Evolutionary conservation across 2,888 invertebrate genomes (phyloP).

Genomic region (Drosophila nigricruria): DNA sequence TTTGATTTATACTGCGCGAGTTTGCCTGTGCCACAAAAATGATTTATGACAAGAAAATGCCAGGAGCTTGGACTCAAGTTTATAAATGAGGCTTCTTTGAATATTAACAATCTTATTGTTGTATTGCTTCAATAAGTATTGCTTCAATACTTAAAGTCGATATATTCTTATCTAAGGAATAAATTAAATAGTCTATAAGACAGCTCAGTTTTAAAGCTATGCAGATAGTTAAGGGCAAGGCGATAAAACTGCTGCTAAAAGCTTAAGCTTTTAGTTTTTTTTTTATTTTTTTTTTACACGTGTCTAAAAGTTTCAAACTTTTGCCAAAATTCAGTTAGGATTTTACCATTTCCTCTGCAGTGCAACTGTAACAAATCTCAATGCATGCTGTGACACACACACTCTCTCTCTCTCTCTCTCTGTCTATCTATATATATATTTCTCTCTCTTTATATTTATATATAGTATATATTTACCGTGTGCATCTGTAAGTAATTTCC

Average conservation of each 20-base stretch:
- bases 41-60: not conserved
- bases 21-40: not conserved
- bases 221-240: not conserved
- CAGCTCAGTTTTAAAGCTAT: conserved; percentile 25
- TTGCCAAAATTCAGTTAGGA: conserved; percentile 9
- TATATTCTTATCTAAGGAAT: no score
- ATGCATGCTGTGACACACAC: not conserved
- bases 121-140: no score
- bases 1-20: not conserved
- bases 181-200: conserved; percentile 1
- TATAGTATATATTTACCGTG: conserved; percentile 7
- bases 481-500: conserved; percentile 23
- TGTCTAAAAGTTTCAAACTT: conserved; percentile 15
- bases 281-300: not conserved
- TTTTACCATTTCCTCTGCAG: conserved; percentile 22
- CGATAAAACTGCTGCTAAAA: conserved; percentile 13
- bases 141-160: not conserved
- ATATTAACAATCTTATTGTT: no score
- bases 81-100: not conserved
- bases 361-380: conserved; percentile 18
- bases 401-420: conserved; percentile 2
- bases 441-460: not conserved
- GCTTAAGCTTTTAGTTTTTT: conserved; percentile 10
- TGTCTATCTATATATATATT: not conserved
- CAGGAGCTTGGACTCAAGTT: not conserved